Conservation (phyloP, 2,888 invertebrate species). For the Enchytraeus crypticus region DNA sequence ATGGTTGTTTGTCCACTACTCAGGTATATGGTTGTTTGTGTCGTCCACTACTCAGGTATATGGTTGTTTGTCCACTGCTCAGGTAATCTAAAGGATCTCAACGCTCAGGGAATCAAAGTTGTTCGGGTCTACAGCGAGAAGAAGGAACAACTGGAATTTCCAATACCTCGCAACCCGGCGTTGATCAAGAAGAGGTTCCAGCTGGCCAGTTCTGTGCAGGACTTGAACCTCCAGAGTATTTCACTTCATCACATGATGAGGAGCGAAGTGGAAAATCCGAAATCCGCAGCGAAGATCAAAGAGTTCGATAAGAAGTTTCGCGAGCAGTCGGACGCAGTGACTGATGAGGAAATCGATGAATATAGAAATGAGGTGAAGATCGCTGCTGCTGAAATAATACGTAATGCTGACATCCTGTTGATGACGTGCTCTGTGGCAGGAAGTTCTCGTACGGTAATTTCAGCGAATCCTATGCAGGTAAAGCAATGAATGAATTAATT, state of each 20-base stretch:
- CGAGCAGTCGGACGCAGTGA: neutral
- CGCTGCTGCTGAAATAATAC: neutral
- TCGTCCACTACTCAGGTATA: no score
- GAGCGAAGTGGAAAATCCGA: neutral
- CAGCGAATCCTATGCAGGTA: neutral
- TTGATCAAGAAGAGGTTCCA: neutral
- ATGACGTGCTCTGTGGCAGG: conserved; percentile 5
- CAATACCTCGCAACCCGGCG: conserved; percentile 23
- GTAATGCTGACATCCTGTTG: conserved; percentile 1
- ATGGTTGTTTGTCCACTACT: no score
- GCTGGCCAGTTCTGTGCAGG: conserved; percentile 7
- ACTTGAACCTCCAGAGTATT: neutral
- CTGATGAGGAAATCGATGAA: neutral
- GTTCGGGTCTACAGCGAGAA: conserved; percentile 37
- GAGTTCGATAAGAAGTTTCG: neutral
- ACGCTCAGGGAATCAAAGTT: conserved; percentile 12
- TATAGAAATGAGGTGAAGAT: neutral
- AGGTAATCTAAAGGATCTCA: neutral
- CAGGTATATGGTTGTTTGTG: no score
- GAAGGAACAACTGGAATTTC: conserved; percentile 34
- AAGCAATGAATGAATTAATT: neutral
- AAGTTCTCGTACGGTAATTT: neutral
- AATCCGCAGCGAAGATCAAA: neutral
- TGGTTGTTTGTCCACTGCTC: no score
- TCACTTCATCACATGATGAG: conserved; percentile 23